phyloP scores from a whole-genome alignment of 2,113 vertebrate species.

The Ondatra zibethicus region DNA sequence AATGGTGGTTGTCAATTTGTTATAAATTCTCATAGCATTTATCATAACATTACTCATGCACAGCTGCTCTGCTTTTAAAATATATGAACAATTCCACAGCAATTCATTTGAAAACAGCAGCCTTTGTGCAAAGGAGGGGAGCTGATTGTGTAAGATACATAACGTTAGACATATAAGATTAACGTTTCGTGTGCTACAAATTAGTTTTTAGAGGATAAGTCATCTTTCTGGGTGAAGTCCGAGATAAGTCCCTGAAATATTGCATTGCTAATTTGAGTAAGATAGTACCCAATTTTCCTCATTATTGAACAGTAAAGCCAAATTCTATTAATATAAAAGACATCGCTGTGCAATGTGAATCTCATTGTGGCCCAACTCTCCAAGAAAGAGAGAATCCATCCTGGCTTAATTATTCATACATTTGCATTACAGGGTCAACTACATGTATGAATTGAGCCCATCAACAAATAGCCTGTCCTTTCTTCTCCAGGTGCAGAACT shows the following conservation, averaged over 20 bases:
- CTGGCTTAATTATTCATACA: background rate
- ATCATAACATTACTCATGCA: conserved; percentile 64
- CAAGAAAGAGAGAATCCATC: background rate
- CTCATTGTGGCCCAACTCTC: background rate
- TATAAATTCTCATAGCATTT: conserved; percentile 47
- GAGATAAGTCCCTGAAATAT: conserved; percentile 24
- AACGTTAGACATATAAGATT: conserved; percentile 19
- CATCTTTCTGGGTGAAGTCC: conserved; percentile 5
- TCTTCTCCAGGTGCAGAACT: background rate
- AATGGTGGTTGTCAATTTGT: conserved; percentile 19
- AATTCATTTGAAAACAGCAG: conserved; percentile 6
- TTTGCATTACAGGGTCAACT: background rate
- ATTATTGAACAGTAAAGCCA: background rate
- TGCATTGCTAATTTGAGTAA: background rate
- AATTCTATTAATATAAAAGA: background rate
- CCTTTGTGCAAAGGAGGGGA: background rate
- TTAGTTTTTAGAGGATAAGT: conserved; percentile 41
- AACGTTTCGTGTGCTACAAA: conserved; percentile 23
- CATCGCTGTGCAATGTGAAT: background rate
- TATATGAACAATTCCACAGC: conserved; percentile 6
- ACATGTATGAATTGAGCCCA: background rate
- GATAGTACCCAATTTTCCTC: background rate
- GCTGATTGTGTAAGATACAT: background rate
- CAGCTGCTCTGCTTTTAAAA: conserved; percentile 52
- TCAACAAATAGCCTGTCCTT: background rate